A percentile compares a stretch with the other conserved stretches of the same genome.
These are phyloP conservation scores for Pseudopodoces humilis DNA, from an alignment of 2,113 vertebrate genomes.

Conservation along the genomic window DNA sequence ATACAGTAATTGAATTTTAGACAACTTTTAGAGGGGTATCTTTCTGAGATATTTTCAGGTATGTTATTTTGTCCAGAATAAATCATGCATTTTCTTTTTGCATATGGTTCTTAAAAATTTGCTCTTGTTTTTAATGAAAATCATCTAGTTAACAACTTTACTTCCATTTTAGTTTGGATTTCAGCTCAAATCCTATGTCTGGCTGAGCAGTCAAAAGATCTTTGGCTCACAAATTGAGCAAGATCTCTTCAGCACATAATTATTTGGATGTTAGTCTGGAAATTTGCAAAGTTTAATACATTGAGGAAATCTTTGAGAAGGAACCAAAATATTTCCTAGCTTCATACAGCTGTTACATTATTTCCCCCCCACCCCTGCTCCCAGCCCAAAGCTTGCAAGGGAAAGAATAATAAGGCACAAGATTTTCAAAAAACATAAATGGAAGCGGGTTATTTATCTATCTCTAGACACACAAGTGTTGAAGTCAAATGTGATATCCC, in stretches of 20 bases:
- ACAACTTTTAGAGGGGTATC: rapidly evolving
- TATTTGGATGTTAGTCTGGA: background rate
- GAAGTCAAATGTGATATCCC: background rate
- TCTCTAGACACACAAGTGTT: background rate
- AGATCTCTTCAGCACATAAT: background rate
- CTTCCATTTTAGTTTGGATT: background rate
- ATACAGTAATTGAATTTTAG: background rate
- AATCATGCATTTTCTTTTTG: background rate
- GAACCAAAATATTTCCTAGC: background rate
- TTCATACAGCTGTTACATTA: background rate
- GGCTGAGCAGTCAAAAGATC: background rate
- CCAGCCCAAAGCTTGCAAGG: background rate
- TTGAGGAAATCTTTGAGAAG: background rate
- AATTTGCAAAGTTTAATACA: background rate
- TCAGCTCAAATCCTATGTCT: background rate
- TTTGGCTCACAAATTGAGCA: background rate
- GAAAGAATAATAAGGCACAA: background rate
- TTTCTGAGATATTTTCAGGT: background rate
- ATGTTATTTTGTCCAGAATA: background rate
- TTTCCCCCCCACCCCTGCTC: too few species aligned
- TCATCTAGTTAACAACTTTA: background rate
- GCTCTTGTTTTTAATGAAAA: background rate
- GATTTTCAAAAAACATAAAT: background rate
- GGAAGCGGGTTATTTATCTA: background rate
- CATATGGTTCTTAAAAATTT: background rate